A percentile compares a stretch with the other conserved stretches of the same genome.
Conservation (phyloP, 2,113 vertebrate genomes). For the Brienomyrus brachyistius region DNA sequence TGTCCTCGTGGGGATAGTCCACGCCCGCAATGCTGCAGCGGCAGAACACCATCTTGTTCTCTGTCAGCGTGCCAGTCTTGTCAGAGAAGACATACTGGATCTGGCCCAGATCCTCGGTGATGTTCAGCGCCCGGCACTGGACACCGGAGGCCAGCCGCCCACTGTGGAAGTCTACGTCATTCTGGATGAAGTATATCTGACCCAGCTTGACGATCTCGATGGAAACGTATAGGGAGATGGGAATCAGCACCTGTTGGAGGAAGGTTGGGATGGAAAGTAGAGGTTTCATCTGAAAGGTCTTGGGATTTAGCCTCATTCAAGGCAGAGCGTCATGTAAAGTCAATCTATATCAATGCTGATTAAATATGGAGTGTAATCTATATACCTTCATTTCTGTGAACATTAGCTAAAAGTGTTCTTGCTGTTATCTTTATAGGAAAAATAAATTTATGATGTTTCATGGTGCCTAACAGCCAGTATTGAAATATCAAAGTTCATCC, state of each 20-base stretch:
- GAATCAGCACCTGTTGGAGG: slow-evolving; percentile 81
- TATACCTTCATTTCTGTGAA: neutral
- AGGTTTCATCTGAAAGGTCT: neutral
- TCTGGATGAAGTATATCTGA: slow-evolving; percentile 89
- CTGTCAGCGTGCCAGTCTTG: slow-evolving; percentile 93
- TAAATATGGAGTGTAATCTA: neutral
- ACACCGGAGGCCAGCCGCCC: slow-evolving; percentile 69
- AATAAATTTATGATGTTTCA: neutral
- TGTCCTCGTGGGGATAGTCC: slow-evolving; percentile 85
- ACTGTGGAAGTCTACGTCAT: slow-evolving; percentile 80
- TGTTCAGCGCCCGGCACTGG: slow-evolving; percentile 86
- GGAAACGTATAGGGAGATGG: slow-evolving; percentile 90
- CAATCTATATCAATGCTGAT: neutral
- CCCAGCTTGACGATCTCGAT: slow-evolving; percentile 93
- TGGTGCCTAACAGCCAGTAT: neutral
- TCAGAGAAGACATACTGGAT: slow-evolving; percentile 91
- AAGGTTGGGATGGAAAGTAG: neutral
- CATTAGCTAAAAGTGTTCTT: neutral
- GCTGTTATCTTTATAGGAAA: neutral
- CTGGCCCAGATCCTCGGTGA: slow-evolving; percentile 88
- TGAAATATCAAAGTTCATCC: neutral
- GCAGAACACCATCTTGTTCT: slow-evolving; percentile 95
- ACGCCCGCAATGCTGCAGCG: slow-evolving; percentile 85
- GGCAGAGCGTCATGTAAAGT: neutral
- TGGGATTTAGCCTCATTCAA: neutral